phyloP scores from a whole-genome alignment of 2,113 vertebrate genomes.

The Sinocyclocheilus anophthalmus region DNA sequence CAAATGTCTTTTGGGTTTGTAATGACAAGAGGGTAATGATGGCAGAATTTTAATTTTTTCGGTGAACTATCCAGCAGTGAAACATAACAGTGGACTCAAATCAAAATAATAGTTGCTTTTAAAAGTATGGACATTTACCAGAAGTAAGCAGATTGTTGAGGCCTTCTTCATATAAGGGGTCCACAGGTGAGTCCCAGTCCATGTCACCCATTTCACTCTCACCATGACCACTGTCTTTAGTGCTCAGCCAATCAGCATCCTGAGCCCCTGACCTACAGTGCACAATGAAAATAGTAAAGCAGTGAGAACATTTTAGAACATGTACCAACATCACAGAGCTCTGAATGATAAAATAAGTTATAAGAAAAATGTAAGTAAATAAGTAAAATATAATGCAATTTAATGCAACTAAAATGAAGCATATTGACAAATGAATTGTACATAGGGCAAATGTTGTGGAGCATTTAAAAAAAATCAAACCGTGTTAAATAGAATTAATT shows the following conservation, averaged over 20 bases:
- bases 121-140: constrained; percentile 70
- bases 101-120: background rate
- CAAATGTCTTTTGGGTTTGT: too few species aligned
- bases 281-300: background rate
- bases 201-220: constrained; percentile 85
- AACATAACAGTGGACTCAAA: background rate
- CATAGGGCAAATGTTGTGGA: background rate
- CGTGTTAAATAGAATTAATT: too few species aligned
- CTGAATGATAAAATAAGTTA: too few species aligned
- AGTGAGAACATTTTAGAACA: background rate
- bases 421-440: background rate
- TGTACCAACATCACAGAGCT: background rate
- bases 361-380: too few species aligned
- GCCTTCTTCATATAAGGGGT: constrained; percentile 84
- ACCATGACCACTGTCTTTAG: constrained; percentile 85
- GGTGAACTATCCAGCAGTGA: too few species aligned
- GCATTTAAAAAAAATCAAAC: background rate
- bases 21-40: too few species aligned
- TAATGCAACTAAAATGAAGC: background rate
- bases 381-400: too few species aligned
- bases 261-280: constrained; percentile 76
- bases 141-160: constrained; percentile 80
- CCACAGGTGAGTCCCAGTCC: constrained; percentile 82
- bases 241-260: constrained; percentile 83
- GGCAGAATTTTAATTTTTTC: background rate